Evolutionary conservation across 2,113 vertebrate genomes (phyloP).

Genomic region (Coptodon bakossiorum): DNA sequence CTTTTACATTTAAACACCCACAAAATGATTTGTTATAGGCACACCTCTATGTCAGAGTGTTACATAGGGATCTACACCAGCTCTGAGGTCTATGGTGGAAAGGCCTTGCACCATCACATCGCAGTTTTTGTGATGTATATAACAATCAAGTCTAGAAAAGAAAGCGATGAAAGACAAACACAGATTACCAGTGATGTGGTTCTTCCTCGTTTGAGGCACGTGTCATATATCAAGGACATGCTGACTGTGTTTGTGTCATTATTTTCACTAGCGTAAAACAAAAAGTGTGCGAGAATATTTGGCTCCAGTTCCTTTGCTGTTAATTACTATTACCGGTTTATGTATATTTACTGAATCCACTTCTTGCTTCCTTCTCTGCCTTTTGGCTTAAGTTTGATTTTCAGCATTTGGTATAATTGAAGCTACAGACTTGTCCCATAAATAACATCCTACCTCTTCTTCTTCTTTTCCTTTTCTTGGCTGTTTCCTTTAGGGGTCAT

Average conservation of each 20-base stretch:
- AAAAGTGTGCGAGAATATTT: not conserved
- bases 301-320: not conserved
- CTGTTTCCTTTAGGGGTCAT: not conserved
- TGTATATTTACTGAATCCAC: not conserved
- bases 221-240: not conserved
- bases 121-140: not conserved
- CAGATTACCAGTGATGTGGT: not conserved
- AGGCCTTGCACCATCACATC: not conserved
- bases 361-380: not conserved
- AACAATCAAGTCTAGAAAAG: not conserved
- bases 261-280: not conserved
- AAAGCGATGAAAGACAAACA: not conserved
- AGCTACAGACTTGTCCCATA: not conserved
- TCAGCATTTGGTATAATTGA: not conserved
- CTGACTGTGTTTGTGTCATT: not conserved
- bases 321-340: not conserved
- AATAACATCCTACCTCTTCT: not conserved
- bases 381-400: not conserved
- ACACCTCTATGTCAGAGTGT: not conserved
- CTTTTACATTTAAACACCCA: not conserved
- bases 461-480: not conserved
- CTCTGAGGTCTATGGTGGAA: not conserved
- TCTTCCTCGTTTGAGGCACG: not conserved
- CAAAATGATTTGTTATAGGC: not conserved
- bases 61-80: not conserved